These are phyloP conservation scores for Rotaria macrura DNA, from an alignment of 2,888 invertebrate genomes.

Conservation along the genomic window DNA sequence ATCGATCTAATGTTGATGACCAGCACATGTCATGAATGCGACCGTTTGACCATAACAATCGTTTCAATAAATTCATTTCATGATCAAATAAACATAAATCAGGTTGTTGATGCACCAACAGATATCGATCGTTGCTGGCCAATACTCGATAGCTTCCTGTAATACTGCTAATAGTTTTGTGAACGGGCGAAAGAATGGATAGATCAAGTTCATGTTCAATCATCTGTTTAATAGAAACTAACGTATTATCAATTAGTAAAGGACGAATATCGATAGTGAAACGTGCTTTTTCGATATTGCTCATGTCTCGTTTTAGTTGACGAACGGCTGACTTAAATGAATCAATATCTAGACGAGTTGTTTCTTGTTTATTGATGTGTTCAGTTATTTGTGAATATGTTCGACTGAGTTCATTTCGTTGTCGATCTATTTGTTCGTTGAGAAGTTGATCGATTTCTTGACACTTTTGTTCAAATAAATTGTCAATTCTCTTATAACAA, in stretches of 20 bases:
- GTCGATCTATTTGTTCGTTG: not conserved
- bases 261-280: not conserved
- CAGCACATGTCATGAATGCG: not conserved
- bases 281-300: not conserved
- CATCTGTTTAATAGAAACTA: not conserved
- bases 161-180: not conserved
- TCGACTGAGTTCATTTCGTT: not conserved
- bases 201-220: not conserved
- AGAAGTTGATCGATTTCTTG: not conserved
- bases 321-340: not conserved
- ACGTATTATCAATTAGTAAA: not conserved
- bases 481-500: not conserved
- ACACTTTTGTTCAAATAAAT: not conserved
- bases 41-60: not conserved
- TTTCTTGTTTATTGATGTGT: not conserved
- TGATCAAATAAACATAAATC: not conserved
- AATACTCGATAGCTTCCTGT: not conserved
- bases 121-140: not conserved
- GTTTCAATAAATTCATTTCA: not conserved
- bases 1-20: not conserved
- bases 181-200: not conserved
- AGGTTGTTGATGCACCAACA: not conserved
- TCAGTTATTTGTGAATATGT: not conserved
- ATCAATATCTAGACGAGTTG: not conserved
- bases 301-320: not conserved